These are phyloP conservation scores for Platerodrilus igneus DNA, from an alignment of 2,888 invertebrate species.

Conservation along the genomic window DNA sequence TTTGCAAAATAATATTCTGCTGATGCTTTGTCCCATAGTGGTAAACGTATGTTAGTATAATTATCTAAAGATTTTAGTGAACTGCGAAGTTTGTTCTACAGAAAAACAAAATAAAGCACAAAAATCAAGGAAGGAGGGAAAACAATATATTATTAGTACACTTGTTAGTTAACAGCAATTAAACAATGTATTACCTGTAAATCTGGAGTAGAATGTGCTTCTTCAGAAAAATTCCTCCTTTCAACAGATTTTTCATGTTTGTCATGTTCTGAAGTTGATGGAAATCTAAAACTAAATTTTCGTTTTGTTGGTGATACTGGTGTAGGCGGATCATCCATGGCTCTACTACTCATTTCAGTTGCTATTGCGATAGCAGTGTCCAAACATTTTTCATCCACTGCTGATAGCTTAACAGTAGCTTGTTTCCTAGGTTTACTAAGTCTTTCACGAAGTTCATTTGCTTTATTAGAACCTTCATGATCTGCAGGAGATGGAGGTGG, in stretches of 20 bases:
- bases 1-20: conserved; percentile 70
- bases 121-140: conserved; percentile 24
- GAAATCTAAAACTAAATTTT: conserved; percentile 77
- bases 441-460: conserved; percentile 63
- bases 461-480: conserved; percentile 58
- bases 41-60: conserved; percentile 51
- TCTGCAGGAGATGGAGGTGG: conserved; percentile 35
- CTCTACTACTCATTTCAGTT: conserved; percentile 79
- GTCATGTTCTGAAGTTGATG: conserved; percentile 44
- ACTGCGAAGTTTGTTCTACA: conserved; percentile 50
- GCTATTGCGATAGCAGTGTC: conserved; percentile 92
- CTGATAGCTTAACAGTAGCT: conserved; percentile 82
- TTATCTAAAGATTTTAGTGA: conserved; percentile 53
- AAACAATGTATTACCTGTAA: conserved; percentile 68
- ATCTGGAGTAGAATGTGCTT: conserved; percentile 79
- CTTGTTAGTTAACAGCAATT: not conserved
- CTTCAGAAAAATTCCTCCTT: conserved; percentile 84
- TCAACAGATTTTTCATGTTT: conserved; percentile 57
- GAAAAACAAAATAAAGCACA: conserved; percentile 25
- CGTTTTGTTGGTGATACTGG: conserved; percentile 65
- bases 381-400: conserved; percentile 85
- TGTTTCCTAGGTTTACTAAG: conserved; percentile 46
- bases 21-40: conserved; percentile 68
- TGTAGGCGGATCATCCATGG: conserved; percentile 57
- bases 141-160: not conserved